Evolutionary conservation across 2,113 vertebrate species (phyloP).

Genomic region (Etheostoma spectabile): DNA sequence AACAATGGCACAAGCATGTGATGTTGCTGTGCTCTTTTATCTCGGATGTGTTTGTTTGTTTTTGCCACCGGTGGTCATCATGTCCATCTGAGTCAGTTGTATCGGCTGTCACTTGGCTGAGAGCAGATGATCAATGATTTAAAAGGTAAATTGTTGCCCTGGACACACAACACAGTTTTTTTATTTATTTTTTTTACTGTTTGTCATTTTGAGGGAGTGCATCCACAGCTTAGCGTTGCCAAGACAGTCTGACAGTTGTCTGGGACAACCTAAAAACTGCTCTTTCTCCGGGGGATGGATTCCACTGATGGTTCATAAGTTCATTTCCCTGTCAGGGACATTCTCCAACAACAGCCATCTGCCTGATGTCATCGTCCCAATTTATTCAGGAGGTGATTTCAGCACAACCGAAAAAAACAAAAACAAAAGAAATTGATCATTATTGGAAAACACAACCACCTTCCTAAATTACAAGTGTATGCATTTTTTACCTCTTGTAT

Average conservation of each 20-base stretch:
- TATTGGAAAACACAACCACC: conserved; percentile 9
- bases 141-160: conserved; percentile 10
- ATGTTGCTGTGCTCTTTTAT: conserved; percentile 54
- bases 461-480: background rate
- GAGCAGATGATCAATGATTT: conserved; percentile 42
- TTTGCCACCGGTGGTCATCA: conserved; percentile 32
- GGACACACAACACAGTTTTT: conserved; percentile 4
- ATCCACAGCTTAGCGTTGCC: conserved; percentile 23
- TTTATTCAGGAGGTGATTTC: conserved; percentile 26
- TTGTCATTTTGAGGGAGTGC: conserved; percentile 35
- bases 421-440: background rate
- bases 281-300: conserved; percentile 38
- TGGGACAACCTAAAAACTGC: conserved; percentile 29
- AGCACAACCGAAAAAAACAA: conserved; percentile 14
- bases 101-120: conserved; percentile 19
- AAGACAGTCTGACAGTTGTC: conserved; percentile 32
- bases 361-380: conserved; percentile 34
- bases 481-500: conserved; percentile 25
- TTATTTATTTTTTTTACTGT: background rate
- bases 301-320: conserved; percentile 64
- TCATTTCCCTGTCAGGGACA: conserved; percentile 52
- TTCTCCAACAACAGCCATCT: conserved; percentile 20
- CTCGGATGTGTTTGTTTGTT: conserved; percentile 51
- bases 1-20: conserved; percentile 64
- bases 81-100: conserved; percentile 19